Base-by-base conservation (phyloP, 2,888 invertebrate species). In the Cerastoderma edule region DNA sequence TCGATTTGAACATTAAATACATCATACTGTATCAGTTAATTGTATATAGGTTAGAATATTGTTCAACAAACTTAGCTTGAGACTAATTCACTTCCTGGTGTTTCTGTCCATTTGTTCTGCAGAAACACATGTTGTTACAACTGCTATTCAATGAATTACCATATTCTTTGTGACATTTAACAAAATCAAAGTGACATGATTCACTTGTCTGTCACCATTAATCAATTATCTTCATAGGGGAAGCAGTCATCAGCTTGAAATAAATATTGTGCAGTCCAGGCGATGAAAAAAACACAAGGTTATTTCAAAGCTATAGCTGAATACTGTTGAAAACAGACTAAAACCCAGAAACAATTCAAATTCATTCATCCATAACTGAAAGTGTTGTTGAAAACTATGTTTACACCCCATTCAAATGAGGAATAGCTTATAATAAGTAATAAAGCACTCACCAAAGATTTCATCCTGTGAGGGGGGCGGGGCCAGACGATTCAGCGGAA, bases 401-500 rank as follows among this genome's bases (percentile, higher is more conserved):
- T n/a, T n/a, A n/a, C n/a, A n/a, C n/a, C n/a, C n/a, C n/a, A n/a
- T n/a, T n/a, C n/a, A n/a, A n/a, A n/a, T 44, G 44, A 44, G 44
- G 44, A 44, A 44, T 44, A 44, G 16, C 44, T 13, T 13, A 44
- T 44, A 44, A 13, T 10, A 10, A 13, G 44, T 44, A 13, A 13
- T 44, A 44, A 1, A 35, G 1, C 19, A 64, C 88, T 85, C 87
- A 93, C 94, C 94, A 88, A 94, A 94, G 24, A 94, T 89, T 30
- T 93, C 93, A 65, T 93, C 92, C 67, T 92, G 90, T 13, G 89
- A 89, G 1, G 94, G 94, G 3, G 91, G 85, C 6, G 94, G 94
- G 32, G 94, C 94, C 70, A 94, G 84, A 71, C 93, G 92, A 65
- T 87, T 90, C 32, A 92, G 83, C 5, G 93, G 93, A 33, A 93